Evolutionary conservation across 2,113 vertebrate genomes (phyloP).

Genomic region (Leucopsar rothschildi): DNA sequence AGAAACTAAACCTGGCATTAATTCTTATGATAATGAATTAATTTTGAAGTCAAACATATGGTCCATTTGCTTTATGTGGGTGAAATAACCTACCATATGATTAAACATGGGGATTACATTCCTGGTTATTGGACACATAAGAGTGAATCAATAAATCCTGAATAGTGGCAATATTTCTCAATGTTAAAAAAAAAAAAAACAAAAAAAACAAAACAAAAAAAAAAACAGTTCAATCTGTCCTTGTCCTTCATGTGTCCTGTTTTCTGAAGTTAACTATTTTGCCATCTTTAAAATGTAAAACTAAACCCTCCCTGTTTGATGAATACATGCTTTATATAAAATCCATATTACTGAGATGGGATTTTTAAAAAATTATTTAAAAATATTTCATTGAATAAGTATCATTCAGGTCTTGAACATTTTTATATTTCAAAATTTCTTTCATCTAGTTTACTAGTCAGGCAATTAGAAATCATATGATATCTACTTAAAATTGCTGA

Average conservation of each 20-base stretch:
- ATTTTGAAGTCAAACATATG: neutral
- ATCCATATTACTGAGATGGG: neutral
- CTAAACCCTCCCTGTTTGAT: neutral
- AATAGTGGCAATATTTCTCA: neutral
- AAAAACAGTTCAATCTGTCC: neutral
- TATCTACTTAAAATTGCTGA: neutral
- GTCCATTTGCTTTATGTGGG: neutral
- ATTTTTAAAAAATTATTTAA: neutral
- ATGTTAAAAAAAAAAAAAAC: neutral
- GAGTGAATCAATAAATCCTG: neutral
- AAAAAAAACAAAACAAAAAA: neutral
- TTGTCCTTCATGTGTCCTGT: neutral
- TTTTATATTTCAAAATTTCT: neutral
- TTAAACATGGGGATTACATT: neutral
- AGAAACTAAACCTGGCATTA: neutral
- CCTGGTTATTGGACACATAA: neutral
- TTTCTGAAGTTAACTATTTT: neutral
- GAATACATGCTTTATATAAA: neutral
- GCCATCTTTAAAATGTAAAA: neutral
- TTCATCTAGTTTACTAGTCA: neutral
- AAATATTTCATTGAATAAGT: neutral
- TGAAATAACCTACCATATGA: neutral
- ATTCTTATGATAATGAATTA: neutral
- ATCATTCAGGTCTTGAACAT: neutral
- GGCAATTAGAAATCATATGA: neutral